Evolutionary conservation across 2,888 invertebrate species (phyloP), one percentile per base, ranked within the genome.

Genomic region (Thelaira solivaga): DNA sequence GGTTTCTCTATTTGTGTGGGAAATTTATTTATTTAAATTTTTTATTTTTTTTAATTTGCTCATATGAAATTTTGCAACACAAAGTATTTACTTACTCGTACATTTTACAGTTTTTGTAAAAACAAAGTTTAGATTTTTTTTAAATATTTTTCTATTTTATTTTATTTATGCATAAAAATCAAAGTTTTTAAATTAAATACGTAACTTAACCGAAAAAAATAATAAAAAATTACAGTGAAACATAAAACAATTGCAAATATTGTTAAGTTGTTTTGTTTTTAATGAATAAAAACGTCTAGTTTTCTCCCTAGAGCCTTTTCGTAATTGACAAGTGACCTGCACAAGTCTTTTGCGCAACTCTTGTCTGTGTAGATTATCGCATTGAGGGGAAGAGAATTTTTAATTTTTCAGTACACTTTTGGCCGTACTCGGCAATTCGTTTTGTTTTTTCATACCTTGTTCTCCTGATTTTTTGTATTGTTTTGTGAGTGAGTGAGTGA

Each of bases 131-230:
- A 45, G 20, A 45, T 29, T 51, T 71, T 36, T 43, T 51, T 20
- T 5, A n/a, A n/a, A n/a, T 8, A 11, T 20, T 43, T 47, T 59
- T 43, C 1, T 49, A 2, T 53, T 31, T 34, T 13, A 43, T 45
- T 61, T 51, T 71, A 39, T 64, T 71, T 64, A 20, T 57, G 39
- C 47, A 72, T n/a, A 64, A 72, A 71, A 72, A 72, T 64, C 64
- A 55, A 72, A 72, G 22, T 72, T 72, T 72, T 57, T 72, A 64
- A 64, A 64, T 72, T 72, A 64, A 72, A 72, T 55, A 64, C 53
- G 16, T 39, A 72, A 64, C 34, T 61, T 53, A 26, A 45, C 39
- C 10, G 39, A 26, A 47, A 22, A 29, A 5, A 39, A 10, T 16
- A 41, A 7, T 29, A 34, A 41, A 13, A 47, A 43, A 10, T 1